Evolutionary conservation across 2,888 invertebrate genomes (phyloP).

Genomic region (Pammene aurita): DNA sequence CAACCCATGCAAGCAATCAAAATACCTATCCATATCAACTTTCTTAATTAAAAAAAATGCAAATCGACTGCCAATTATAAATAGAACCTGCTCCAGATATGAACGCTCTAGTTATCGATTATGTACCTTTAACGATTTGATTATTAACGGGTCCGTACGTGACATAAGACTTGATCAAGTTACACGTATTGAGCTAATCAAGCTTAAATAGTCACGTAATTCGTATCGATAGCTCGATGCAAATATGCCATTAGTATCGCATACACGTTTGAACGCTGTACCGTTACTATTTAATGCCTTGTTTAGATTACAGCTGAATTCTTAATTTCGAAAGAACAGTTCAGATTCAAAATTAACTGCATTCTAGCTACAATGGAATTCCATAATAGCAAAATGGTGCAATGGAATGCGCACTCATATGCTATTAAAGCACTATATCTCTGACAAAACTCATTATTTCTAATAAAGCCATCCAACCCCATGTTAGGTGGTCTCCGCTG

Average conservation of each 20-base stretch:
- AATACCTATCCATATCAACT: conserved; percentile 6
- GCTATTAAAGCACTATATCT: conserved; percentile 20
- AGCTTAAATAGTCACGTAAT: conserved; percentile 48
- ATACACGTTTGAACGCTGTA: conserved; percentile 46
- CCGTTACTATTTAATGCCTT: conserved; percentile 49
- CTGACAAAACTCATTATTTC: conserved; percentile 30
- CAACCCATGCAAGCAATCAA: conserved; percentile 21
- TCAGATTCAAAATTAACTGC: conserved; percentile 18
- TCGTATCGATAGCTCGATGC: conserved; percentile 45
- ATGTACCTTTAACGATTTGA: conserved; percentile 24
- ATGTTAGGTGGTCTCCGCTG: conserved; percentile 21
- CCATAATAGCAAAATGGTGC: conserved; percentile 6
- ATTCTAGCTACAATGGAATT: neutral
- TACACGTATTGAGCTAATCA: conserved; percentile 41
- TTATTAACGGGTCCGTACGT: conserved; percentile 37
- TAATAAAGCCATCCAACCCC: conserved; percentile 23
- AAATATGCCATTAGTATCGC: conserved; percentile 44
- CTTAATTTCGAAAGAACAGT: conserved; percentile 24
- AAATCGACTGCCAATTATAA: conserved; percentile 20
- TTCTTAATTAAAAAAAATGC: conserved; percentile 32
- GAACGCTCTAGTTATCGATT: conserved; percentile 34
- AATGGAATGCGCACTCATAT: conserved; percentile 26
- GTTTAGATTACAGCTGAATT: conserved; percentile 29
- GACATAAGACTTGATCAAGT: conserved; percentile 36
- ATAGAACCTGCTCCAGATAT: conserved; percentile 31